Percentiles rank a stretch among this genome's conserved stretches.
These are phyloP conservation scores for Phyllostomus discolor DNA, from an alignment of 2,113 vertebrate genomes.

Conservation along the genomic window DNA sequence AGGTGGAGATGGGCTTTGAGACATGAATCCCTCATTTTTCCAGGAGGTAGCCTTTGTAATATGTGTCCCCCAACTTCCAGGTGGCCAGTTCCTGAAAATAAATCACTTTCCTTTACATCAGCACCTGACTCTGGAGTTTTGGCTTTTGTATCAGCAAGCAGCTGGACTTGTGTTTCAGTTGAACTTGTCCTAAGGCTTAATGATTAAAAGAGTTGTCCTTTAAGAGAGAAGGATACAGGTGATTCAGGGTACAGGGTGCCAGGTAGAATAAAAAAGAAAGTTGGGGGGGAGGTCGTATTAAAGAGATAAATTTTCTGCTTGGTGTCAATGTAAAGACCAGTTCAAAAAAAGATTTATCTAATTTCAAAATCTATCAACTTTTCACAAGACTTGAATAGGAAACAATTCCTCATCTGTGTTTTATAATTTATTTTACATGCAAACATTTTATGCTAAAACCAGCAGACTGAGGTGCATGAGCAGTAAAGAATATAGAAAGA, in stretches of 20 bases:
- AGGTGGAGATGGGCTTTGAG: no score
- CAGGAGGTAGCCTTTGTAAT: no score
- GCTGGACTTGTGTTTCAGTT: no score
- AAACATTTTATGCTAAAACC: not conserved
- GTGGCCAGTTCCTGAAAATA: no score
- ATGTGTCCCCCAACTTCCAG: no score
- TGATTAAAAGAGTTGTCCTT: not conserved
- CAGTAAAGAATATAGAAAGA: not conserved
- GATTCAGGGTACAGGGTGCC: not conserved
- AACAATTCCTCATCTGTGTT: not conserved
- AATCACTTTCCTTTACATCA: no score
- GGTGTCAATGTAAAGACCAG: not conserved
- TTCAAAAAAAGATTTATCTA: not conserved
- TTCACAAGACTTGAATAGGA: not conserved
- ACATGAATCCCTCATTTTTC: no score
- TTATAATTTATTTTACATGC: not conserved
- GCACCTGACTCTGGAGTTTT: no score
- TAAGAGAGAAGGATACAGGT: not conserved
- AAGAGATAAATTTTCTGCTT: not conserved
- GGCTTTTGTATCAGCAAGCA: no score
- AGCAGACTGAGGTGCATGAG: not conserved
- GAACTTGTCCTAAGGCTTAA: not conserved
- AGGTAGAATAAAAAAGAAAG: not conserved
- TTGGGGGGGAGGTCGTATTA: not conserved
- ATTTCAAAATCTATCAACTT: not conserved